phyloP scores from a whole-genome alignment of 2,888 invertebrate species.

The Abrostola tripartita region DNA sequence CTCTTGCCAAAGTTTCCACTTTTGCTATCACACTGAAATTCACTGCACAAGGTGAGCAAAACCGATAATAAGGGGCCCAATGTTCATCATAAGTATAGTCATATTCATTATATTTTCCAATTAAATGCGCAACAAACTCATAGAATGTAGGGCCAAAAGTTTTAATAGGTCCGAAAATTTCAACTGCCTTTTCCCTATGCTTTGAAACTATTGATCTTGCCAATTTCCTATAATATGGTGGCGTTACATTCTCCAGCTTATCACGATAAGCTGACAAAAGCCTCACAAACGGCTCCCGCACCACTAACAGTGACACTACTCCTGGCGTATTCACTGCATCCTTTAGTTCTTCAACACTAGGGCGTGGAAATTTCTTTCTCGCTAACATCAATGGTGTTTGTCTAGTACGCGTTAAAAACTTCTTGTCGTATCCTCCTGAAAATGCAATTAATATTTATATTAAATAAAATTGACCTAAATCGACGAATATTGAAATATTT shows the following conservation, averaged over 20 bases:
- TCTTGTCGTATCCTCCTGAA: slow-evolving; percentile 89
- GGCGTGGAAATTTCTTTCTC: slow-evolving; percentile 91
- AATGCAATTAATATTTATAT: slow-evolving; percentile 20
- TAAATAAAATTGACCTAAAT: no score
- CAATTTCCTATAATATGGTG: slow-evolving; percentile 91
- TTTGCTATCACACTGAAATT: slow-evolving; percentile 90
- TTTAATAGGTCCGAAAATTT: slow-evolving; percentile 73
- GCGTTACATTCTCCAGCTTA: slow-evolving; percentile 91
- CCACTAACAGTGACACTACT: slow-evolving; percentile 90
- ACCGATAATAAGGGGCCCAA: slow-evolving; percentile 90
- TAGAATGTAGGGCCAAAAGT: slow-evolving; percentile 90
- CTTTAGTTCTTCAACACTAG: slow-evolving; percentile 88
- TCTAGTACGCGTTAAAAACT: slow-evolving; percentile 88
- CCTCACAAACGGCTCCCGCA: slow-evolving; percentile 92
- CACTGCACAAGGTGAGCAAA: slow-evolving; percentile 90
- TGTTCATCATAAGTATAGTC: slow-evolving; percentile 87
- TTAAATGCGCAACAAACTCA: slow-evolving; percentile 91
- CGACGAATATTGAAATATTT: not conserved
- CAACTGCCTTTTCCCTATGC: slow-evolving; percentile 82
- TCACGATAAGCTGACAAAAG: slow-evolving; percentile 92
- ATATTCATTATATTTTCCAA: slow-evolving; percentile 87
- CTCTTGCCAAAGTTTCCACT: slow-evolving; percentile 89
- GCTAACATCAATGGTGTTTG: slow-evolving; percentile 91
- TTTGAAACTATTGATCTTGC: slow-evolving; percentile 90
- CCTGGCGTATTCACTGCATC: slow-evolving; percentile 89